Evolutionary conservation across 2,888 invertebrate species (phyloP), one percentile per base, ranked within the genome.

Genomic region (Entomobrya proxima): DNA sequence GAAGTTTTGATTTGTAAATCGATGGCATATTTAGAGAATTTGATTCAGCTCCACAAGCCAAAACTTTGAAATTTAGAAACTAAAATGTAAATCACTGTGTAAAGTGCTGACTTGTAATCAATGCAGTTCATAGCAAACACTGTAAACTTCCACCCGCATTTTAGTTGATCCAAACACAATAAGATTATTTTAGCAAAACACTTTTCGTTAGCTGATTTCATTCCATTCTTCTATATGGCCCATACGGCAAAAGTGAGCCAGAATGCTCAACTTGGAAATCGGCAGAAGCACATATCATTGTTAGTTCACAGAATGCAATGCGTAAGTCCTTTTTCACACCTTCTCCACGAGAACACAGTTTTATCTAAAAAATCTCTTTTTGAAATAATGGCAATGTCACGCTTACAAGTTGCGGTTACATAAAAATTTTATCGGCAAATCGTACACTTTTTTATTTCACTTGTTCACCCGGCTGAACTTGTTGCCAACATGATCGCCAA

Each of bases 1-100:
- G 69, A 84, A 84, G 24, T 50, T 84, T 83, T 24, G 83, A 77
- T 83, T 83, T 84, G 78, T 84, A 84, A 78, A 83, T 55, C 52
- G 83, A 83, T 83, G 83, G 83, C 83, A 83, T 83, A 77, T 24
- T 83, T 52, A 55, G 64, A 76, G 50, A 74, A 50, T 6, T 6
- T 27, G 27, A 13, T 24, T 55, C 27, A 67, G 55, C 55, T 55
- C 55, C 27, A 2, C 55, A 55, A 24, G 27, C 55, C 55, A 35
- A 47, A 64, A 64, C 37, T 27, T 18, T 40, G 35, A 18, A 30
- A 24, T 27, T 18, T 6, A 64, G 35, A 32, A 64, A 64, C 64
- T 64, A 7, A 11, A 27, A 18, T 21, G 13, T n/a, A 55, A 55
- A 27, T 37, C 40, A 30, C 61, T 61, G 35, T 35, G 37, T 24